phyloP scores from a whole-genome alignment of 1,140 invertebrate genomes.

The Dendrolimus punctatus region DNA sequence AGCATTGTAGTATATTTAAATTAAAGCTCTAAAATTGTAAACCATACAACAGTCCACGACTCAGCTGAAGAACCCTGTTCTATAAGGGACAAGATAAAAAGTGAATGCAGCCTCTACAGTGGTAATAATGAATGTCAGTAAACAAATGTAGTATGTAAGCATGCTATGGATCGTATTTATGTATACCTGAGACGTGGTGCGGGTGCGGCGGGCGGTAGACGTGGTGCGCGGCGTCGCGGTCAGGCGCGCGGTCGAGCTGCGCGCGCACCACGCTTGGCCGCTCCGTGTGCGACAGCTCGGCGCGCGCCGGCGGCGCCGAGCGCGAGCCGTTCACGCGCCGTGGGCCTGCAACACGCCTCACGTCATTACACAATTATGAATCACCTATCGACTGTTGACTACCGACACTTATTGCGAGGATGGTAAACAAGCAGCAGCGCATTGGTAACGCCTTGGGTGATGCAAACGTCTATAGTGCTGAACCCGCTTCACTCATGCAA shows the following conservation, averaged over 20 bases:
- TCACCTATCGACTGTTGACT: too few species aligned
- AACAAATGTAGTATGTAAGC: neutral
- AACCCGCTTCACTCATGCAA: too few species aligned
- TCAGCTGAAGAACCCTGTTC: too few species aligned
- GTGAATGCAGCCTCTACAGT: too few species aligned
- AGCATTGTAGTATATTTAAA: too few species aligned
- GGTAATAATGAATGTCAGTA: neutral
- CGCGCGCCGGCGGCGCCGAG: constrained; percentile 32
- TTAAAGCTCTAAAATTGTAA: too few species aligned
- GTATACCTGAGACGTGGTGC: constrained; percentile 58
- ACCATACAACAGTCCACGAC: too few species aligned
- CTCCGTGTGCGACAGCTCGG: constrained; percentile 36
- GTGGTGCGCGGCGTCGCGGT: constrained; percentile 49
- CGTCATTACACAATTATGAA: neutral
- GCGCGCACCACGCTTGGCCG: constrained; percentile 63
- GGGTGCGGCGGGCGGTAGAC: constrained; percentile 54
- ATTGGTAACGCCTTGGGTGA: too few species aligned
- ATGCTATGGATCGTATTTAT: neutral
- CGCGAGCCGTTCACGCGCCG: constrained; percentile 46
- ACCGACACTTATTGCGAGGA: too few species aligned
- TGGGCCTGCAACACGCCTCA: constrained; percentile 45
- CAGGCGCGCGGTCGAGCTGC: constrained; percentile 58
- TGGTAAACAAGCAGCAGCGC: too few species aligned
- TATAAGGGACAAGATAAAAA: too few species aligned
- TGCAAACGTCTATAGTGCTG: too few species aligned